These are phyloP conservation scores for Penaeus japonicus DNA, from an alignment of 1,140 invertebrate genomes.

Conservation along the genomic window DNA sequence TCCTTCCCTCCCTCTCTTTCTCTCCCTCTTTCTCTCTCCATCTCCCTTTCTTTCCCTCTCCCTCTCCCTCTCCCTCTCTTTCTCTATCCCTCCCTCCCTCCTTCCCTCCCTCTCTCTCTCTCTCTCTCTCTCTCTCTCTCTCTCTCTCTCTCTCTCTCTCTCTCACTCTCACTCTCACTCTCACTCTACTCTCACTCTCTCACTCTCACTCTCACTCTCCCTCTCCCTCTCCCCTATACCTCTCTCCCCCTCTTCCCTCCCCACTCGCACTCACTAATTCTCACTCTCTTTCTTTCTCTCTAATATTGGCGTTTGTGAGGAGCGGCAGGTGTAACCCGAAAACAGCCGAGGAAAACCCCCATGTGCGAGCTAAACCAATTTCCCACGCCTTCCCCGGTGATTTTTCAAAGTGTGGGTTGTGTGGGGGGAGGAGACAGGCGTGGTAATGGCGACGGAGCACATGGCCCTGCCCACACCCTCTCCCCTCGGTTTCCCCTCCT, in stretches of 20 bases:
- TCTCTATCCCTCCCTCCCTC: neutral
- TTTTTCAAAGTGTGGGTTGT: constrained; percentile 7
- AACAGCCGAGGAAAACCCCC: neutral
- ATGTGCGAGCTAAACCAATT: neutral
- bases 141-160: neutral
- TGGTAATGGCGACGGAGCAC: neutral
- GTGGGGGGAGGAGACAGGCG: neutral
- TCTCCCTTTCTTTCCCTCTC: neutral
- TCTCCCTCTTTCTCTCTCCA: neutral
- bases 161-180: too few species aligned
- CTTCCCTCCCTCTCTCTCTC: neutral
- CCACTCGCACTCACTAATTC: too few species aligned
- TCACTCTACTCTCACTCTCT: too few species aligned
- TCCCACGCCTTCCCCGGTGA: neutral
- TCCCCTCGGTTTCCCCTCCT: too few species aligned
- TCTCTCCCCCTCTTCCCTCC: too few species aligned
- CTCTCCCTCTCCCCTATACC: neutral
- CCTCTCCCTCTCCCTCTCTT: neutral
- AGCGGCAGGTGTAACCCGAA: neutral
- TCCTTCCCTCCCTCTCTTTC: neutral
- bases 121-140: neutral
- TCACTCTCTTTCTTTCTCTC: neutral
- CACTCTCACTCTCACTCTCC: too few species aligned
- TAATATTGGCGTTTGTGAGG: neutral
- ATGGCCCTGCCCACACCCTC: too few species aligned